Evolutionary conservation across 2,888 invertebrate species (phyloP), one percentile per base, ranked within the genome.

Genomic region (Athalia circularis): DNA sequence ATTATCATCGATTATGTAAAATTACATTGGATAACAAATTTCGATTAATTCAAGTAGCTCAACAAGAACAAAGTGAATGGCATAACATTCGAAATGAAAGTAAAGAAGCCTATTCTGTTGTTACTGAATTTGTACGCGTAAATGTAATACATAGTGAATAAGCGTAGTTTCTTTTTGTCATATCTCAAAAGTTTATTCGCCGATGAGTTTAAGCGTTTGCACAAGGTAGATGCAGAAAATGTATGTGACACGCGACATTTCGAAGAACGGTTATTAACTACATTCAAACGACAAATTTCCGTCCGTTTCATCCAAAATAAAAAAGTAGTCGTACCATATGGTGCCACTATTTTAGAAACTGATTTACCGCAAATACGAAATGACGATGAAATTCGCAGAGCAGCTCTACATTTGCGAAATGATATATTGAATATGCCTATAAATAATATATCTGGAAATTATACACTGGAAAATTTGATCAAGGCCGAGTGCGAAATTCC

Each of bases 51-150:
- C n/a, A n/a, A n/a, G n/a, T n/a, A n/a, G 47, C 65, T 1, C 65
- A 65, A 47, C 45, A 65, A 45, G 65, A 65, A 11, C 45, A 47
- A n/a, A 47, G 47, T 65, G 65, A 65, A 47, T 65, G 65, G 65
- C 65, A 65, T 47, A 65, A 65, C 3, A 65, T 4, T 47, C 65
- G 65, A 65, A 47, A 65, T n/a, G 47, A 45, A 47, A 47, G 47
- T 65, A 65, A 4, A 6, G 65, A 45, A 45, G 65, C 45, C 45
- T 65, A 47, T 65, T 43, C 43, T 5, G 47, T 4, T 0, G n/a
- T 65, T 65, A 47, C 47, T 65, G 45, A 8, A 65, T 65, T 65
- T 47, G 48, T 65, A 5, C 47, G 47, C 45, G 65, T 47, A 65
- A 65, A 65, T 65, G 47, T 65, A 45, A 47, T 65, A 47, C 47